Conservation (phyloP, 2,888 invertebrate genomes). For the Meteorus colon region DNA sequence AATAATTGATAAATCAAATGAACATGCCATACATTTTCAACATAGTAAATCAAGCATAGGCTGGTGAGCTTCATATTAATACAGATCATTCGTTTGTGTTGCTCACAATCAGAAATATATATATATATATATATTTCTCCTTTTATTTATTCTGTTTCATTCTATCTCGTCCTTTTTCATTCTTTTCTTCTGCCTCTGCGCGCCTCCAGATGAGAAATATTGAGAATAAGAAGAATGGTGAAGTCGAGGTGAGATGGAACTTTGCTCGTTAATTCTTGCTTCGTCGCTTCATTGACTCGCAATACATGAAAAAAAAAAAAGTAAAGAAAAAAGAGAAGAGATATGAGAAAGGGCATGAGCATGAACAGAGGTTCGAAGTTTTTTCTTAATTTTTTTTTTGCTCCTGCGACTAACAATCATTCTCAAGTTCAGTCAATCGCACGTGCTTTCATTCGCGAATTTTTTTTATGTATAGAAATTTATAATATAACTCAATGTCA, state of each 20-base stretch:
- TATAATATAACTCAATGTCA: slow-evolving; percentile 12
- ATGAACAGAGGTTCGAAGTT: not conserved
- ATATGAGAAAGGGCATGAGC: not conserved
- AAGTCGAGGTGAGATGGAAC: slow-evolving; percentile 23
- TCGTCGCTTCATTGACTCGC: slow-evolving; percentile 41
- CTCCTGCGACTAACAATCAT: slow-evolving; percentile 30
- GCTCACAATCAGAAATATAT: not conserved
- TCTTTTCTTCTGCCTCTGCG: not conserved
- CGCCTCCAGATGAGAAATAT: slow-evolving; percentile 14
- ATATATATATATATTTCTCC: slow-evolving; percentile 1
- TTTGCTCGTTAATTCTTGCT: slow-evolving; percentile 43
- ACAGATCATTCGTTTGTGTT: slow-evolving; percentile 17
- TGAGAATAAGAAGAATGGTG: slow-evolving; percentile 17
- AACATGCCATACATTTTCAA: too few relatives aligned
- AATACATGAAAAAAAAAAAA: slow-evolving; percentile 32
- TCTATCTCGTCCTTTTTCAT: not conserved
- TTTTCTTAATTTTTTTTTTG: slow-evolving; percentile 16
- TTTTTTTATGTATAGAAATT: not conserved
- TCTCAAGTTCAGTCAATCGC: slow-evolving; percentile 39
- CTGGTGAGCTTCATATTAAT: slow-evolving; percentile 25
- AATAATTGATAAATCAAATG: not conserved
- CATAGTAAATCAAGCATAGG: not conserved
- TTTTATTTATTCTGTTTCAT: not conserved
- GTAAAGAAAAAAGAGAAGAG: not conserved
- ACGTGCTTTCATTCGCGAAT: slow-evolving; percentile 33